Conservation (phyloP, 1,140 invertebrate species). For the Coenobita brevimanus region DNA sequence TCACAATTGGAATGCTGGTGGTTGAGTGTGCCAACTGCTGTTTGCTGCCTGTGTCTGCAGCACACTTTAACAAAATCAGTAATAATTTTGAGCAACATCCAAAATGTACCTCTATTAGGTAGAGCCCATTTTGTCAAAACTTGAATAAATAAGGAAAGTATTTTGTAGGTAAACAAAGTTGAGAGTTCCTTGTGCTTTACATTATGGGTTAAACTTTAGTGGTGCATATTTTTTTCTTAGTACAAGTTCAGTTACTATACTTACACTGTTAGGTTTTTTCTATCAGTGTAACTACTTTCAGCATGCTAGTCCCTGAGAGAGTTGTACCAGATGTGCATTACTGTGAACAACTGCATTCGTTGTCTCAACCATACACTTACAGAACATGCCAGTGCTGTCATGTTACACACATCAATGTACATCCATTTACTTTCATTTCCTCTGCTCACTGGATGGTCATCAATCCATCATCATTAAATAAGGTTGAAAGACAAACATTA, state of each 20-base stretch:
- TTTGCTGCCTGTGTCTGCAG: conserved; percentile 34
- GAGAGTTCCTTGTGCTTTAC: conserved; percentile 12
- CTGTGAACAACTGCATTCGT: no score
- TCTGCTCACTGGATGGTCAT: no score
- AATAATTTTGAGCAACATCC: conserved; percentile 37
- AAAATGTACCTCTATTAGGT: conserved; percentile 27
- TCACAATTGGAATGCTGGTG: conserved; percentile 42
- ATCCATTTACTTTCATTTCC: no score
- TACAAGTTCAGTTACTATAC: conserved; percentile 24
- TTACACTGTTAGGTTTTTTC: background rate
- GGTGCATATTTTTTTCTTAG: conserved; percentile 25
- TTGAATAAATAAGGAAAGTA: background rate
- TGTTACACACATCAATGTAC: no score
- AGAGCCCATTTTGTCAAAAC: conserved; percentile 21
- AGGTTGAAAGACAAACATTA: no score
- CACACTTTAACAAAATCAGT: conserved; percentile 47
- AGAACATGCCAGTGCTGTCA: no score
- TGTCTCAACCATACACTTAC: no score
- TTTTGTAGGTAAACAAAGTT: background rate
- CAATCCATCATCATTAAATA: no score
- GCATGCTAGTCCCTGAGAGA: no score
- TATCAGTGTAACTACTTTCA: background rate
- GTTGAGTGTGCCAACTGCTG: conserved; percentile 64
- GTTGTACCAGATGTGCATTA: no score
- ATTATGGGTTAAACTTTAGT: conserved; percentile 32